A percentile compares a stretch with the other conserved stretches of the same genome.
These are phyloP conservation scores for Huso huso DNA, from an alignment of 2,797 vertebrate species.

Conservation along the genomic window DNA sequence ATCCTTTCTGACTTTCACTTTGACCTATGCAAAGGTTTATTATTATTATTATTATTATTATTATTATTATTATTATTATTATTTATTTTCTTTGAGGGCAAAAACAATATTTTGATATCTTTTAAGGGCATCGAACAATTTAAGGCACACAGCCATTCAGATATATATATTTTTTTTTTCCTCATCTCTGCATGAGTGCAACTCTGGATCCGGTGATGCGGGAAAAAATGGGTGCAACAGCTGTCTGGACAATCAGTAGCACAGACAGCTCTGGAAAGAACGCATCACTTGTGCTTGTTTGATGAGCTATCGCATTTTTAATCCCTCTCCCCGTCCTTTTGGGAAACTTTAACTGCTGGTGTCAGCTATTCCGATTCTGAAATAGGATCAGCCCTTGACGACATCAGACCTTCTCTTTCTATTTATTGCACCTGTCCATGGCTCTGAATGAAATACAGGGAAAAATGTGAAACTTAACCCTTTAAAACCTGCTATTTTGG, in stretches of 20 bases:
- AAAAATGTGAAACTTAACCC: slow-evolving; percentile 55
- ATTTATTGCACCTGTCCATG: slow-evolving; percentile 66
- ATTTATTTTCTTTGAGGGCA: neutral
- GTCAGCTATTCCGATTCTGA: slow-evolving; percentile 92
- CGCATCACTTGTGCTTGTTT: slow-evolving; percentile 88
- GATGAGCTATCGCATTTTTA: slow-evolving; percentile 94
- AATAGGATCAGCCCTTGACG: slow-evolving; percentile 66
- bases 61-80: too few species aligned
- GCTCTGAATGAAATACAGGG: slow-evolving; percentile 56
- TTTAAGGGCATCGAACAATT: slow-evolving; percentile 65
- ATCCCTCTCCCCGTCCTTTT: slow-evolving; percentile 76
- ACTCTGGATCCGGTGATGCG: slow-evolving; percentile 71
- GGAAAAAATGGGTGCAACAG: slow-evolving; percentile 63
- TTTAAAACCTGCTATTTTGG: slow-evolving; percentile 50
- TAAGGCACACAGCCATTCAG: slow-evolving; percentile 51
- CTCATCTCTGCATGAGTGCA: slow-evolving; percentile 59
- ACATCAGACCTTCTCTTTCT: slow-evolving; percentile 62
- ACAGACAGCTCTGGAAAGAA: slow-evolving; percentile 90
- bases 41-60: too few species aligned
- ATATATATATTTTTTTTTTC: slow-evolving; percentile 46
- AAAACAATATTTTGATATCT: slow-evolving; percentile 39
- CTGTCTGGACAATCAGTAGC: slow-evolving; percentile 71
- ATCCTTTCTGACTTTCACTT: slow-evolving; percentile 62
- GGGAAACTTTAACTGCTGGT: slow-evolving; percentile 77
- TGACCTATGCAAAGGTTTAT: slow-evolving; percentile 56